Conservation (phyloP, 2,113 vertebrate genomes). For the Eulemur macaco region DNA sequence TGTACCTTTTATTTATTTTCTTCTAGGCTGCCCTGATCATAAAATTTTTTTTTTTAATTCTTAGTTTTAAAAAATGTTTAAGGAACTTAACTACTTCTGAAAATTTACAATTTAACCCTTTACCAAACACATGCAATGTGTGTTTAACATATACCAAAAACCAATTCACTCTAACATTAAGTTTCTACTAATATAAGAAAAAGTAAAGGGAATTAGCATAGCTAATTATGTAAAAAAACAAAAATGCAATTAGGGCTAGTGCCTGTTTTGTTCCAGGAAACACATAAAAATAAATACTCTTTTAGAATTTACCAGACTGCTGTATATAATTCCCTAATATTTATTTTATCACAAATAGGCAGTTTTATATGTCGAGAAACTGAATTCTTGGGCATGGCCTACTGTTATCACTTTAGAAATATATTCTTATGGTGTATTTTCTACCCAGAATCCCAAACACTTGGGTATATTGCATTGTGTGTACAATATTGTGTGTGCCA, state of each 20-base stretch:
- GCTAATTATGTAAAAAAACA: background rate
- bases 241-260: background rate
- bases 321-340: background rate
- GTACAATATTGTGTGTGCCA: background rate
- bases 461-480: background rate
- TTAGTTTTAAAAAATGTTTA: background rate
- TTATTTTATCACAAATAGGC: background rate
- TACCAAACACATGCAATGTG: background rate
- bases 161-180: background rate
- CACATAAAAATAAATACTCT: background rate
- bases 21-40: background rate
- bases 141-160: background rate
- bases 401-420: background rate
- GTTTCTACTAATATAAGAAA: background rate
- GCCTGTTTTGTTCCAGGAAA: background rate
- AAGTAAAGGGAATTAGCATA: background rate
- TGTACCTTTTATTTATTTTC: background rate
- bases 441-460: background rate
- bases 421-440: background rate
- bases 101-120: background rate
- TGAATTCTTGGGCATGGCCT: background rate
- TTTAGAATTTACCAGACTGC: background rate
- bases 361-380: background rate
- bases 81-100: background rate
- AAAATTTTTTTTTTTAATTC: background rate